Evolutionary conservation across 2,797 vertebrate genomes (phyloP), one percentile per base, ranked within the genome.

Genomic region (Gymnodraco acuticeps): DNA sequence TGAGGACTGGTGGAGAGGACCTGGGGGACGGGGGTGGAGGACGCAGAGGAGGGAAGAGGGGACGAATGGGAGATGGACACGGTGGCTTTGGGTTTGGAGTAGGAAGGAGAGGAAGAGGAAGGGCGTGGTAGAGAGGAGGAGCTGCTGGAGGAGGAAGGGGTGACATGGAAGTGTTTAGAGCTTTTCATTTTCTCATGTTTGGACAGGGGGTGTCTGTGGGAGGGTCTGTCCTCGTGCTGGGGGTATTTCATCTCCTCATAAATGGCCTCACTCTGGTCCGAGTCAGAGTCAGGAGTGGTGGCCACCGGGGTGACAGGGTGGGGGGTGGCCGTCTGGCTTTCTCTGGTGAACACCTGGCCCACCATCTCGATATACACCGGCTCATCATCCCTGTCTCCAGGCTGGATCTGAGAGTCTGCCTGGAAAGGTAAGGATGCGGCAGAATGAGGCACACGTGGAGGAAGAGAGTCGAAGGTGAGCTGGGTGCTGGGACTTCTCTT

Each of bases 181-280:
- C 86, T 66, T 86, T 93, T 94, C 31, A 83, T 80, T 78, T 92
- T 94, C 23, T 95, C 94, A 0, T 94, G 95, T 82, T 95, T 95
- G 46, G 73, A 54, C 13, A 88, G 92, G 33, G 81, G 89, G 56
- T 94, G 94, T 76, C 91, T 91, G 1, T 95, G 95, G 59, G 92
- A 88, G 38, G 89, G 90, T 3, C 88, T 80, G 72, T 97, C 94
- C 53, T 97, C 96, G 0, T 94, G 93, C 67, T 94, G 90, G 0
- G 96, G 96, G 81, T 98, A 98, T 82, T 97, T 97, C 97, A 98
- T 98, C 91, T 98, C 97, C 87, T 98, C 97, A 2, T 98, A 98
- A 69, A 98, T 98, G 60, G 97, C 97, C 91, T 98, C 97, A 1
- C 96, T 96, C 90, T 97, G 97, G 75, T 97, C 97, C 0, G 96